phyloP scores from a whole-genome alignment of 2,113 vertebrate genomes.

The Tapirus terrestris region DNA sequence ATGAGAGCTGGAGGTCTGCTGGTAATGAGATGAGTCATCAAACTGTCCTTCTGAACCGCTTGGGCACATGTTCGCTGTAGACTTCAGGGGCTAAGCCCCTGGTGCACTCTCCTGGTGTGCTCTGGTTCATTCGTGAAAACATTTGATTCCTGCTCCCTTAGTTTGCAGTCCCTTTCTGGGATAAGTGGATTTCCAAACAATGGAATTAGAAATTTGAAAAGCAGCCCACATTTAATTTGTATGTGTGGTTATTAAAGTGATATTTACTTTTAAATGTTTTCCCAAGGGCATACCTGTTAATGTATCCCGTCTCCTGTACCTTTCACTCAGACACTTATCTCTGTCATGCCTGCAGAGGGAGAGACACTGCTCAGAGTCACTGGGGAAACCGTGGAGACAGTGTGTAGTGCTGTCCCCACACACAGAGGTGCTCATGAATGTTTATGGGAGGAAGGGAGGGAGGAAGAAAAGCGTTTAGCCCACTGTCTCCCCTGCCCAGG shows the following conservation, averaged over 20 bases:
- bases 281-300: not conserved
- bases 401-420: rapidly evolving
- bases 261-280: not conserved
- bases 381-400: not conserved
- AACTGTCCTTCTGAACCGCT: not conserved
- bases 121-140: not conserved
- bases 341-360: not conserved
- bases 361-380: not conserved
- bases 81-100: not conserved
- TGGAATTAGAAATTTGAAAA: not conserved
- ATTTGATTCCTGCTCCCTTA: no score
- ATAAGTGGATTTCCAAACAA: not conserved
- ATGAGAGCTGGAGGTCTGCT: not conserved
- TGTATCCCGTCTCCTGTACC: not conserved
- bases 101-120: not conserved
- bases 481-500: not conserved
- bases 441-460: not conserved
- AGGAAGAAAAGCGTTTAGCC: not conserved
- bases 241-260: not conserved
- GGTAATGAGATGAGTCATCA: no score
- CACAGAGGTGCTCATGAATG: rapidly evolving
- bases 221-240: not conserved
- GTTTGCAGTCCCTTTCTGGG: not conserved
- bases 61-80: rapidly evolving
- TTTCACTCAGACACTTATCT: not conserved